phyloP scores from a whole-genome alignment of 2,113 vertebrate species.

The Emberiza fucata region DNA sequence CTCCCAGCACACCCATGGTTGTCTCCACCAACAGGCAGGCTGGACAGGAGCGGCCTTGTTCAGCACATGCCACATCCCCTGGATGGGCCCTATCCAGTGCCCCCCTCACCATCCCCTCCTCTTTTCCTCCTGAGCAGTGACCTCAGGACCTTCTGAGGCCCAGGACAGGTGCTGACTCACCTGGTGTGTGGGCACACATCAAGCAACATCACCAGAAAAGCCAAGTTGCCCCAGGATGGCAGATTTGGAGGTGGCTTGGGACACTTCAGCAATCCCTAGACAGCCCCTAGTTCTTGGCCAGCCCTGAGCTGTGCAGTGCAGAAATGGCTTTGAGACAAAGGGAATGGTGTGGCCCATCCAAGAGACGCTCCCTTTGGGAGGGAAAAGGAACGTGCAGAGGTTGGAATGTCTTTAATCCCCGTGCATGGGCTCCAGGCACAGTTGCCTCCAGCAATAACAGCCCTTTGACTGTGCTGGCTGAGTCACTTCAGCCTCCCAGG shows the following conservation, averaged over 20 bases:
- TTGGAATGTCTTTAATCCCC: conserved; percentile 53
- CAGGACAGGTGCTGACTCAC: not conserved
- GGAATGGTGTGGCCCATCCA: not conserved
- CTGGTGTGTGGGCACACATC: not conserved
- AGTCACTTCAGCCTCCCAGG: conserved; percentile 47
- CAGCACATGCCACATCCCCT: not conserved
- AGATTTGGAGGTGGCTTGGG: not conserved
- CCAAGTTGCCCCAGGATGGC: not conserved
- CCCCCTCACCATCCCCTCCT: not conserved
- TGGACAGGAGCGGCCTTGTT: not conserved
- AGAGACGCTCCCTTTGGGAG: not conserved
- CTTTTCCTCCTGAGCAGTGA: not conserved
- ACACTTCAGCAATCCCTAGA: not conserved
- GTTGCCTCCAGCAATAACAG: conserved; percentile 30
- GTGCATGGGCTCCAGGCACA: not conserved
- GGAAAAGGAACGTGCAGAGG: not conserved
- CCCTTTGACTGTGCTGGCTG: conserved; percentile 37
- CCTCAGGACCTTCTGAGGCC: not conserved
- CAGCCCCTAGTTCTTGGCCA: not conserved
- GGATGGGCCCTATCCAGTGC: not conserved
- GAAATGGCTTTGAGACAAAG: not conserved
- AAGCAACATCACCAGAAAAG: not conserved
- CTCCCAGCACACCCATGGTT: not conserved
- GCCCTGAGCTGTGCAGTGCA: not conserved
- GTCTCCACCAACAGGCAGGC: not conserved